Evolutionary conservation across 37 sponge, comb jelly and placozoan genomes (phyloP), one percentile per base, ranked within the genome.

Genomic region (Crambe crambe): DNA sequence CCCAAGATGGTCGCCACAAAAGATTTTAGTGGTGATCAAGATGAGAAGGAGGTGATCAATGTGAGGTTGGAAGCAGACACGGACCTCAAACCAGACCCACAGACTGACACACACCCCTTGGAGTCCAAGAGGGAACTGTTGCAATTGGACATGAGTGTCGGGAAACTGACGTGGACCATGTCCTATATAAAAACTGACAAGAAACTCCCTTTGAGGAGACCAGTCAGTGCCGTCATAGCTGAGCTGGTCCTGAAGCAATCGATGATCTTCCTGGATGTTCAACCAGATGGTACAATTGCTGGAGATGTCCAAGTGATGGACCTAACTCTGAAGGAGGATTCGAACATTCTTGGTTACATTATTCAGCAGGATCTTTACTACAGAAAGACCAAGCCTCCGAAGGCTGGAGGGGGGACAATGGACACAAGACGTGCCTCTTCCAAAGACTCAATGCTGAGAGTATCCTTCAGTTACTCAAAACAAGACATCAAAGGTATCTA

Each of bases 351-450:
- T 26, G 66, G 3, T 30, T 65, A 65, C 31, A 65, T 65, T 6
- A 30, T 65, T 30, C 35, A 32, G 2, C 66, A 65, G 35, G 30
- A 34, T 34, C 66, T 65, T 9, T 65, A 65, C 35, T 65, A 65
- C 66, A 65, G 10, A 9, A 65, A 65, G 34, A 65, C 34, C 2
- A 65, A 65, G 31, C 34, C 66, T 30, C 66, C 66, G 17, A 20
- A 34, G 35, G 25, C 2, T 12, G 66, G 34, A 30, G 35, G 66
- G 2, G 31, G 66, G 31, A 30, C 66, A 30, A 65, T 65, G 66
- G 66, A 65, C 35, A 65, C 66, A 30, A 30, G 34, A 9, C 31
- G 66, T 18, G 25, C 66, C 34, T 65, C 66, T 65, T 32, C 66
- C 30, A 65, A 65, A 65, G 66, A 65, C 10, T 2, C 31, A 30